Conservation (phyloP, 2,797 vertebrate genomes). For the Chrosomus eos region DNA sequence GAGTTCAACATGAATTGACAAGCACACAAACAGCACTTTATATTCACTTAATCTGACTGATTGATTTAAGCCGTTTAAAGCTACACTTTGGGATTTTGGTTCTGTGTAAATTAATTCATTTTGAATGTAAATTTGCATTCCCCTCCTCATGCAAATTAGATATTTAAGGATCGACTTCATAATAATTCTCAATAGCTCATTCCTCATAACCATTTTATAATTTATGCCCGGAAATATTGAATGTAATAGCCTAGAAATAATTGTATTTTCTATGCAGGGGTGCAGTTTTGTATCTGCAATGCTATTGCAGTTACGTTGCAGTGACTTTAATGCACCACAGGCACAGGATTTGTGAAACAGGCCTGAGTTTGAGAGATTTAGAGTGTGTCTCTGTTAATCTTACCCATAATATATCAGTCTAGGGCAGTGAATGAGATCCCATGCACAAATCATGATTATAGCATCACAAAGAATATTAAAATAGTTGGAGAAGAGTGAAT, state of each 20-base stretch:
- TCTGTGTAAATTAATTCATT: constrained; percentile 1
- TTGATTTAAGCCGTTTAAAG: neutral
- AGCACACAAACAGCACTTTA: neutral
- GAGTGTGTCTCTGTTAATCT: constrained; percentile 24
- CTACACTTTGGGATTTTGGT: neutral
- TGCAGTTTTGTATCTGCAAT: neutral
- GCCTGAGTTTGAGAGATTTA: constrained; percentile 4
- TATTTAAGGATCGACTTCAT: neutral
- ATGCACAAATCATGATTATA: constrained; percentile 40
- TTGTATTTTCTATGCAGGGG: neutral
- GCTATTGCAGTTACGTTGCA: neutral
- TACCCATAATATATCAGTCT: constrained; percentile 27
- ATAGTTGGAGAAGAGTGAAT: constrained; percentile 42
- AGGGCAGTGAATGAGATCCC: neutral
- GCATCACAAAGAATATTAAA: constrained; percentile 41
- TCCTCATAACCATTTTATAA: neutral
- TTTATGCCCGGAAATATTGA: neutral
- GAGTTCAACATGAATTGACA: neutral
- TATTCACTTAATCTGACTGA: constrained; percentile 18
- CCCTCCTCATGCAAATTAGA: neutral
- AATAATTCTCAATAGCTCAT: constrained; percentile 4
- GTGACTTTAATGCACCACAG: neutral
- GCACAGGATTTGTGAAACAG: neutral
- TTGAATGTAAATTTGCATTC: constrained; percentile 11
- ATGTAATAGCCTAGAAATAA: neutral